Conservation (phyloP, 2,888 invertebrate genomes). For the Dysmachus trigonus region DNA sequence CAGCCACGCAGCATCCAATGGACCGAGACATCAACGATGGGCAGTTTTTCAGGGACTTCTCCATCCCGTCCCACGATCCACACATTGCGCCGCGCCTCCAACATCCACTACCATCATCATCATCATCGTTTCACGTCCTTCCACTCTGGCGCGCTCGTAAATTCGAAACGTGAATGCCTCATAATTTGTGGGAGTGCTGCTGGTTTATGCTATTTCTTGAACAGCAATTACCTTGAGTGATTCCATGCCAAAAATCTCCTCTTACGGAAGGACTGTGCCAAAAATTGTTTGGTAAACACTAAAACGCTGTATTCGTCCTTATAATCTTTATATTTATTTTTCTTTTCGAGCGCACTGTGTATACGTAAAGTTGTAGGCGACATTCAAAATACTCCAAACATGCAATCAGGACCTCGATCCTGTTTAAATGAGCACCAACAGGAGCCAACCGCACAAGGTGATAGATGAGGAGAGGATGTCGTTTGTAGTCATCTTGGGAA, state of each 20-base stretch:
- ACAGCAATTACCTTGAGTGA: background rate
- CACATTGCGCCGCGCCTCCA: background rate
- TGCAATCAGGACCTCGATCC: background rate
- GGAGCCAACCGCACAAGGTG: background rate
- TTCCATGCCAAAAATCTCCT: background rate
- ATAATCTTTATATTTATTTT: too few relatives aligned
- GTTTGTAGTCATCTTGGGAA: constrained; percentile 5
- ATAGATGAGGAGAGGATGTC: constrained; percentile 5
- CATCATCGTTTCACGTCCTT: background rate
- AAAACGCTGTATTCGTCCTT: background rate
- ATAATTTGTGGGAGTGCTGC: background rate
- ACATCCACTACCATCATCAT: too few relatives aligned
- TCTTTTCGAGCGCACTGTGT: background rate
- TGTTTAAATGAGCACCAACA: background rate
- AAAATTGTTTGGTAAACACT: background rate
- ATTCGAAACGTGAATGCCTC: background rate
- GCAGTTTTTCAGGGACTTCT: background rate
- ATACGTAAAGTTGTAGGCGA: background rate
- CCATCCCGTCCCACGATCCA: background rate
- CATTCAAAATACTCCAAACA: background rate
- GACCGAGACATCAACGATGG: background rate
- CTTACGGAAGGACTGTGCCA: background rate
- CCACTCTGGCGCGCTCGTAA: background rate
- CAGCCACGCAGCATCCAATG: background rate
- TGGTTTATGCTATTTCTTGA: background rate